Evolutionary conservation across 2,888 invertebrate species (phyloP).

Genomic region (Onchidella celtica): DNA sequence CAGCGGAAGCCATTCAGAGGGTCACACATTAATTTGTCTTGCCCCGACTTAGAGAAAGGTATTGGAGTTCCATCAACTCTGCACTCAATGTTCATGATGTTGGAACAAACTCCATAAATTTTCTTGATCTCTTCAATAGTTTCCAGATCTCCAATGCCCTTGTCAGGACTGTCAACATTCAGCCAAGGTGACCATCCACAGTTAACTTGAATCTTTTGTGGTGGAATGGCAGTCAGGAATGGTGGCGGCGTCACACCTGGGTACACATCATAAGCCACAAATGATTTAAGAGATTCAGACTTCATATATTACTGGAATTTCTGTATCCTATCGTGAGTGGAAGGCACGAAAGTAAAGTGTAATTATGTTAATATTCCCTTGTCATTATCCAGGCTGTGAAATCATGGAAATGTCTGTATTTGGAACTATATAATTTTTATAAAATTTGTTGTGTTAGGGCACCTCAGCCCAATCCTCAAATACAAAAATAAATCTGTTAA

Average conservation of each 20-base stretch:
- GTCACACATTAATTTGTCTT: constrained; percentile 69
- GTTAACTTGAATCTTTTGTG: constrained; percentile 59
- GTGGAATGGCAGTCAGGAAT: too few species aligned
- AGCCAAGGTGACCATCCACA: constrained; percentile 73
- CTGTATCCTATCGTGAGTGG: too few species aligned
- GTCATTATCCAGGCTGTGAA: too few species aligned
- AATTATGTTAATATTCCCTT: too few species aligned
- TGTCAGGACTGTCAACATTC: constrained; percentile 63
- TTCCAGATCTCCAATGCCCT: constrained; percentile 51
- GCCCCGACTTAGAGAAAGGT: constrained; percentile 61
- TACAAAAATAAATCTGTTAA: too few species aligned
- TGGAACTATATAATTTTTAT: too few species aligned
- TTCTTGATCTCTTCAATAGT: constrained; percentile 29
- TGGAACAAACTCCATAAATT: constrained; percentile 35
- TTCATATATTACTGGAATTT: too few species aligned
- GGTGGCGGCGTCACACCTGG: background rate
- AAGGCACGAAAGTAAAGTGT: too few species aligned
- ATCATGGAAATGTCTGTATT: too few species aligned
- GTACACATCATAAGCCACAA: background rate
- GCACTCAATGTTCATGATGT: constrained; percentile 59
- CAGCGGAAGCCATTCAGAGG: constrained; percentile 70
- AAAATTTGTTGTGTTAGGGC: too few species aligned
- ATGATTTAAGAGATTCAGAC: too few species aligned
- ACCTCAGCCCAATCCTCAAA: too few species aligned
- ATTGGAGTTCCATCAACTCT: constrained; percentile 62